Conservation (phyloP, 92 coral and sea anemone species). For the Diadumene lineata region DNA sequence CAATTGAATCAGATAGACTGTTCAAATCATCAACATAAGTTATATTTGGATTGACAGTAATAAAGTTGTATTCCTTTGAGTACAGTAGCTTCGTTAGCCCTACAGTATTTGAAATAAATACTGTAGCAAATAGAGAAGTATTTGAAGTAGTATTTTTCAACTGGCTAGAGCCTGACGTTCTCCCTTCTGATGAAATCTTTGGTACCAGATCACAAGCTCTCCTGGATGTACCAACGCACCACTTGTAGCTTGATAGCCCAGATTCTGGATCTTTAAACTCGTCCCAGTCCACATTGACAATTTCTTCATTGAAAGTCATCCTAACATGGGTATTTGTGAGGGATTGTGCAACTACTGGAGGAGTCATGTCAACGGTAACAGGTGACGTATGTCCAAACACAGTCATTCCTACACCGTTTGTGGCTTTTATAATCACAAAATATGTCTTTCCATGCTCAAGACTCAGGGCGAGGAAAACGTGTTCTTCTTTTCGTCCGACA, state of each 20-base stretch:
- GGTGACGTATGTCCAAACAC: conserved; percentile 49
- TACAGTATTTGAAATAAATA: conserved; percentile 63
- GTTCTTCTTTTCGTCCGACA: conserved; percentile 54
- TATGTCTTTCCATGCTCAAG: conserved; percentile 62
- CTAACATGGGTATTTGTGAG: conserved; percentile 28
- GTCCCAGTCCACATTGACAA: conserved; percentile 75
- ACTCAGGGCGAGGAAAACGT: conserved; percentile 40
- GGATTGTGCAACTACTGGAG: conserved; percentile 38
- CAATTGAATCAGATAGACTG: conserved; percentile 41
- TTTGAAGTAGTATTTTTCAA: conserved; percentile 55
- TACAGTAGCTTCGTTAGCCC: conserved; percentile 54
- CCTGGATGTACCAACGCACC: conserved; percentile 83
- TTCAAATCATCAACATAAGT: conserved; percentile 49
- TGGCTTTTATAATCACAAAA: conserved; percentile 63
- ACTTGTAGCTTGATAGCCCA: conserved; percentile 54
- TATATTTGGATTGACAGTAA: conserved; percentile 63
- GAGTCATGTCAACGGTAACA: conserved; percentile 67
- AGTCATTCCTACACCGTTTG: conserved; percentile 67
- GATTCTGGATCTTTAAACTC: conserved; percentile 82
- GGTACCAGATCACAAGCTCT: conserved; percentile 72
- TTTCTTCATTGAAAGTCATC: conserved; percentile 70
- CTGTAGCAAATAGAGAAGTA: conserved; percentile 60
- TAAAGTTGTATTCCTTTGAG: conserved; percentile 33
- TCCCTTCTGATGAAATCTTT: conserved; percentile 31
- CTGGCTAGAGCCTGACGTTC: conserved; percentile 53